These are phyloP conservation scores for Hoplostethus mediterraneus DNA, from an alignment of 2,797 vertebrate genomes.

Conservation along the genomic window DNA sequence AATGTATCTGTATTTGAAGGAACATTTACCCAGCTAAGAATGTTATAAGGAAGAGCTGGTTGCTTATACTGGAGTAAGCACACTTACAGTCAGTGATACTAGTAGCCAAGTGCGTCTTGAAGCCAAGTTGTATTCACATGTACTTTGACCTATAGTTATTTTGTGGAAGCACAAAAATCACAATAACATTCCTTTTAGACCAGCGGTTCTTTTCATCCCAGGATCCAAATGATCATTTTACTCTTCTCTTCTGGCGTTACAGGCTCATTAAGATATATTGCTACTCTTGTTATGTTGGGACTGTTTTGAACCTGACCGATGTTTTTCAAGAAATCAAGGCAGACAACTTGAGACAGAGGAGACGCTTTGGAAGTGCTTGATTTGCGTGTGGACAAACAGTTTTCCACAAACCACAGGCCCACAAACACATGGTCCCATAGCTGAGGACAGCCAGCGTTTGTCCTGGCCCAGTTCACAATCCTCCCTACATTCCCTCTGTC, in stretches of 20 bases:
- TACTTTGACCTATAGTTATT: conserved; percentile 4
- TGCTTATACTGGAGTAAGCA: conserved; percentile 19
- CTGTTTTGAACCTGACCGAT: background rate
- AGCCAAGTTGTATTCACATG: background rate
- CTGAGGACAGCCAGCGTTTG: conserved; percentile 2
- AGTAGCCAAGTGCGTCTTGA: background rate
- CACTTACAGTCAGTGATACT: background rate
- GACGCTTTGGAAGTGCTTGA: background rate
- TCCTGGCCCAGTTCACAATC: conserved; percentile 7
- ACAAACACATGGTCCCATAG: conserved; percentile 10
- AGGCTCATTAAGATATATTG: conserved; percentile 22
- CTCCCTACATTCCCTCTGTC: conserved; percentile 3
- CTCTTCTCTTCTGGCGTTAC: background rate
- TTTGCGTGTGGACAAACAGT: conserved; percentile 32
- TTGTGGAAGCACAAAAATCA: background rate
- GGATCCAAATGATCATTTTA: background rate
- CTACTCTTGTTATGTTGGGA: conserved; percentile 4
- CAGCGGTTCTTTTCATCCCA: background rate
- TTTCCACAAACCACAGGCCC: conserved; percentile 25
- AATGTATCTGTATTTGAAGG: conserved; percentile 1
- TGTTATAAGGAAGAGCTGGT: conserved; percentile 10
- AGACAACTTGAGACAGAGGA: background rate
- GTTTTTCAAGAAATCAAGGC: background rate
- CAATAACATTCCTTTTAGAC: conserved; percentile 10
- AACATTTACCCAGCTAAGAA: conserved; percentile 27